phyloP scores from a whole-genome alignment of 2,797 vertebrate genomes.

The Enteromius afrohamiltoni region DNA sequence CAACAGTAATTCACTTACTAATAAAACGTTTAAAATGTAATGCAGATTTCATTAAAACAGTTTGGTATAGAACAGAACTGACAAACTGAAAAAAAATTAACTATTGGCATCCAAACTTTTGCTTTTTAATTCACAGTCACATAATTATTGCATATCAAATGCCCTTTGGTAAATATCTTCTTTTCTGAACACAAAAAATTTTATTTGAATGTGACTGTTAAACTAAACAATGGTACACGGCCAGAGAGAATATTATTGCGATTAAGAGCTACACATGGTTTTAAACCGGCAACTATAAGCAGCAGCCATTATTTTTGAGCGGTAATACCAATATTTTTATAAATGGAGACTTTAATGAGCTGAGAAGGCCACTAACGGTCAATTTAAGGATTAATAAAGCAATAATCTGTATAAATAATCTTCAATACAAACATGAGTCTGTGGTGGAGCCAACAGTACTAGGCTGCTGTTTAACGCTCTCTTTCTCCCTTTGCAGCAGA shows the following conservation, averaged over 20 bases:
- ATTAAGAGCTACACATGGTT: not conserved
- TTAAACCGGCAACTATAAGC: not conserved
- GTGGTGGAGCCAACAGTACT: not conserved
- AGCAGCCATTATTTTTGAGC: constrained; percentile 4
- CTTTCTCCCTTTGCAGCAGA: not conserved
- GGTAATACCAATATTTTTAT: constrained; percentile 7
- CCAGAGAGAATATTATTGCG: constrained; percentile 14
- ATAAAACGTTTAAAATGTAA: not conserved
- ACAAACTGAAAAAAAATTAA: not conserved
- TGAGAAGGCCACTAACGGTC: constrained; percentile 17
- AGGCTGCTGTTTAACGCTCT: not conserved
- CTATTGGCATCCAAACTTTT: not conserved
- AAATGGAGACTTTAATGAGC: constrained; percentile 27
- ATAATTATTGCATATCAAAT: not conserved
- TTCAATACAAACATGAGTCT: constrained; percentile 2
- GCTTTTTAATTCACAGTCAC: not conserved
- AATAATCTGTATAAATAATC: constrained; percentile 23
- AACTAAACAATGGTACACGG: not conserved
- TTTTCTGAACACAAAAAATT: not conserved
- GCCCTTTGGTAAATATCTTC: not conserved
- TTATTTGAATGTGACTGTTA: not conserved
- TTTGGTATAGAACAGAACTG: not conserved
- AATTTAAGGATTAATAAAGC: constrained; percentile 18
- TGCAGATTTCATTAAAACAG: not conserved
- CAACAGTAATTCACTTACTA: not conserved